A percentile compares a stretch with the other conserved stretches of the same genome.
Conservation (phyloP, 2,113 vertebrate genomes). For the Suricata suricatta region DNA sequence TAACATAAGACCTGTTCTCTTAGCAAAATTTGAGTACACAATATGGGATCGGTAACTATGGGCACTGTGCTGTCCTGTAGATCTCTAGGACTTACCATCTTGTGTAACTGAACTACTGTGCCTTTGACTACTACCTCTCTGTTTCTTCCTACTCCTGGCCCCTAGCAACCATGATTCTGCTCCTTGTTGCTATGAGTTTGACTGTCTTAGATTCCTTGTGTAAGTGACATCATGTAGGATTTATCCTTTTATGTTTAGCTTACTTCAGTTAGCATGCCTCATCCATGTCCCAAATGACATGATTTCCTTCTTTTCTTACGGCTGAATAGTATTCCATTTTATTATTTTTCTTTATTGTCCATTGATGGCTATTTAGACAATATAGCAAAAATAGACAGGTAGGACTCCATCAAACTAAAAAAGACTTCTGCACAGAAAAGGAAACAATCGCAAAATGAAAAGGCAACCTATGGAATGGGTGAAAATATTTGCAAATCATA, state of each 20-base stretch:
- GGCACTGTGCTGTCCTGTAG: background rate
- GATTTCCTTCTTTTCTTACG: background rate
- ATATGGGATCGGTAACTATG: background rate
- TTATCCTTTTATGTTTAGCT: background rate
- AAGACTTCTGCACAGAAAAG: background rate
- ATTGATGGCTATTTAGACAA: background rate
- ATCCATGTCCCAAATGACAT: background rate
- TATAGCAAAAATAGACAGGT: background rate
- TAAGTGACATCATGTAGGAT: background rate
- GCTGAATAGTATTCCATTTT: background rate
- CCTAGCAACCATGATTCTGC: background rate
- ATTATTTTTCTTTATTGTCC: background rate
- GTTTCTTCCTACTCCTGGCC: background rate
- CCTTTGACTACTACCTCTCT: background rate
- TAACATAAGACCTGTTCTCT: background rate
- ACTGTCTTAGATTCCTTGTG: background rate
- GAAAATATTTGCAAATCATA: background rate
- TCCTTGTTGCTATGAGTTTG: background rate
- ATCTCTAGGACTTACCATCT: background rate
- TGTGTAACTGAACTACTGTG: background rate
- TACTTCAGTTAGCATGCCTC: background rate
- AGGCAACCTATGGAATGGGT: background rate
- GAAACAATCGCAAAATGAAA: background rate
- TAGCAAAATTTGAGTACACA: background rate
- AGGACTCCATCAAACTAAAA: background rate